Evolutionary conservation across 2,113 vertebrate genomes (phyloP).

Genomic region (Myrmophylax atrothorax): DNA sequence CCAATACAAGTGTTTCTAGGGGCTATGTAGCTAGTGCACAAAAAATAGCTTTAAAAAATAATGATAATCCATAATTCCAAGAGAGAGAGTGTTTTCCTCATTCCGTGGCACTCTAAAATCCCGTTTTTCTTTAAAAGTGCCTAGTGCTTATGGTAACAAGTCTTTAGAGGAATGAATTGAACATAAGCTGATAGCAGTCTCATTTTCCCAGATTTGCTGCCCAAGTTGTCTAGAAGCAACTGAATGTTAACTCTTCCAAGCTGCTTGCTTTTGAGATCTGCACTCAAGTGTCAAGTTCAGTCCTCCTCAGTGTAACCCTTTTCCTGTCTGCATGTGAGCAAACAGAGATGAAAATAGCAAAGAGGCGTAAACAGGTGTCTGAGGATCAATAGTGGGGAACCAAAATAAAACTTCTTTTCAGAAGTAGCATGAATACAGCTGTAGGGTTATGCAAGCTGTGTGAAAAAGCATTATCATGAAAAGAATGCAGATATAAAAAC

Average conservation of each 20-base stretch:
- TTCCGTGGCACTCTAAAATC: background rate
- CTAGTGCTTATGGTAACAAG: background rate
- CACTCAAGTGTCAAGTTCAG: background rate
- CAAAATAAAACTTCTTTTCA: background rate
- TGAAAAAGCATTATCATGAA: background rate
- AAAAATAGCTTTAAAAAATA: background rate
- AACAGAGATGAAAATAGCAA: background rate
- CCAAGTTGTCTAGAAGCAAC: background rate
- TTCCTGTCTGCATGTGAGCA: background rate
- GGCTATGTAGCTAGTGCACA: background rate
- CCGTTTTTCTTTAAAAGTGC: background rate
- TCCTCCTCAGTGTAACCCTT: background rate
- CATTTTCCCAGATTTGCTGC: background rate
- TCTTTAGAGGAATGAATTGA: background rate
- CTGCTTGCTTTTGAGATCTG: background rate
- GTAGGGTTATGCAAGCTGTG: background rate
- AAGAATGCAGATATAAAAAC: background rate
- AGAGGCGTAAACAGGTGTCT: background rate
- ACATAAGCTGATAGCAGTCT: background rate
- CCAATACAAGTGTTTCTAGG: background rate
- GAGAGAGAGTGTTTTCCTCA: background rate
- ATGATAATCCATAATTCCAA: background rate
- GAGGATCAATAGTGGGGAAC: background rate
- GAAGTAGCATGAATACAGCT: background rate
- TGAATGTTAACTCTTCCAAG: background rate